A percentile compares a stretch with the other conserved stretches of the same genome.
Conservation (phyloP, 2,113 vertebrate species). For the Neofelis nebulosa region DNA sequence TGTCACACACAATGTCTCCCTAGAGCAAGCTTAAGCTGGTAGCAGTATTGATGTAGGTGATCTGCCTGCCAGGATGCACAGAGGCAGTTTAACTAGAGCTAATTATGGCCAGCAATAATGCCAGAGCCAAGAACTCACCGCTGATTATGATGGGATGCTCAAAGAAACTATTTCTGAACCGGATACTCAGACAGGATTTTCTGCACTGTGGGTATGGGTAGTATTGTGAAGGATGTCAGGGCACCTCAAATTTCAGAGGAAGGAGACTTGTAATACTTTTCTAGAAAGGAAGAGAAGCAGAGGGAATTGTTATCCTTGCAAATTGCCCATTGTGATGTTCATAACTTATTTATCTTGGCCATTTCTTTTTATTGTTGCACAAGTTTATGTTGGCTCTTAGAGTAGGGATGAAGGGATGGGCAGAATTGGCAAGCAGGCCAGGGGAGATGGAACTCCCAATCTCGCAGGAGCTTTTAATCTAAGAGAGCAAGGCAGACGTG, state of each 20-base stretch:
- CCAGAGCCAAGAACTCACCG: slow-evolving; percentile 54
- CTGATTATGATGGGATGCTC: slow-evolving; percentile 37
- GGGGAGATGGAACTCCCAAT: neutral
- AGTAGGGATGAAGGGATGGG: neutral
- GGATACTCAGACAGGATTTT: slow-evolving; percentile 41
- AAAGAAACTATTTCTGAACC: slow-evolving; percentile 20
- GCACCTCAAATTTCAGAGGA: neutral
- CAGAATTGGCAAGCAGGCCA: neutral
- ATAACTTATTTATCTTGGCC: neutral
- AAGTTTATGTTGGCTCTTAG: neutral
- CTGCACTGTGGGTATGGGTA: neutral
- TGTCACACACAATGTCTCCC: slow-evolving; percentile 74
- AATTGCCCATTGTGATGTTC: neutral
- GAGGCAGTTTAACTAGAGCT: slow-evolving; percentile 70
- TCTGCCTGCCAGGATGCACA: slow-evolving; percentile 63
- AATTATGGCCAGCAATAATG: slow-evolving; percentile 61
- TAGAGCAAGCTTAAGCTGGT: slow-evolving; percentile 70
- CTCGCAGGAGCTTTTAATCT: neutral
- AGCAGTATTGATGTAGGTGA: slow-evolving; percentile 69
- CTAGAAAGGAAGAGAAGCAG: neutral
- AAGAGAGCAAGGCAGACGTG: neutral
- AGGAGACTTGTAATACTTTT: neutral
- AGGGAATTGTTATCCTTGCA: neutral
- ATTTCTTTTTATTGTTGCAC: neutral
- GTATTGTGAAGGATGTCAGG: neutral